phyloP scores from a whole-genome alignment of 2,797 vertebrate genomes.

The Rhinichthys osculus region DNA sequence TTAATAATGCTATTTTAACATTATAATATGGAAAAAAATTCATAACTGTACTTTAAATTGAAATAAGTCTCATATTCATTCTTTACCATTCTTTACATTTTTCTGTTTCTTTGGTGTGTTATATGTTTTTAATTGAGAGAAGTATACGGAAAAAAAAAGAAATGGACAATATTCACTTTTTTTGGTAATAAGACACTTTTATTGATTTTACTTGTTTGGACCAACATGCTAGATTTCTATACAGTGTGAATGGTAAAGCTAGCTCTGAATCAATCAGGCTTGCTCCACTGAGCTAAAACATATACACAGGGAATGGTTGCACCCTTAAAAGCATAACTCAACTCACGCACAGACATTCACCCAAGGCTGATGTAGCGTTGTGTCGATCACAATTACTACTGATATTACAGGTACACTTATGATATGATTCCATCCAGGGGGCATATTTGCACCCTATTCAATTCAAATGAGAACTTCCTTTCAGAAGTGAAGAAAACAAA shows the following conservation, averaged over 20 bases:
- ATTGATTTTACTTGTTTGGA: conserved; percentile 77
- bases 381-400: conserved; percentile 52
- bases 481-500: conserved; percentile 11
- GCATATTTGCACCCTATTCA: background rate
- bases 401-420: conserved; percentile 55
- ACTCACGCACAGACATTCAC: conserved; percentile 60
- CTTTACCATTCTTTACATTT: background rate
- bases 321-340: conserved; percentile 58
- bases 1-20: background rate
- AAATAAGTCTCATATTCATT: background rate
- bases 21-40: background rate
- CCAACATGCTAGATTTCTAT: conserved; percentile 83
- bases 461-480: background rate
- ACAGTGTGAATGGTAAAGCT: conserved; percentile 76
- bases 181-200: conserved; percentile 83
- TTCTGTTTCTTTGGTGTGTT: background rate
- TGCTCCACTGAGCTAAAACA: conserved; percentile 67
- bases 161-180: background rate
- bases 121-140: background rate
- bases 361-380: conserved; percentile 48
- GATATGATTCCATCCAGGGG: conserved; percentile 38
- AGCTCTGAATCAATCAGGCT: conserved; percentile 70
- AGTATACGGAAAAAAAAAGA: background rate
- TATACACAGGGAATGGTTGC: conserved; percentile 62
- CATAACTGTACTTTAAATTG: background rate